Base-by-base conservation (phyloP, 2,888 invertebrate genomes). In the Oscheius sp. region DNA sequence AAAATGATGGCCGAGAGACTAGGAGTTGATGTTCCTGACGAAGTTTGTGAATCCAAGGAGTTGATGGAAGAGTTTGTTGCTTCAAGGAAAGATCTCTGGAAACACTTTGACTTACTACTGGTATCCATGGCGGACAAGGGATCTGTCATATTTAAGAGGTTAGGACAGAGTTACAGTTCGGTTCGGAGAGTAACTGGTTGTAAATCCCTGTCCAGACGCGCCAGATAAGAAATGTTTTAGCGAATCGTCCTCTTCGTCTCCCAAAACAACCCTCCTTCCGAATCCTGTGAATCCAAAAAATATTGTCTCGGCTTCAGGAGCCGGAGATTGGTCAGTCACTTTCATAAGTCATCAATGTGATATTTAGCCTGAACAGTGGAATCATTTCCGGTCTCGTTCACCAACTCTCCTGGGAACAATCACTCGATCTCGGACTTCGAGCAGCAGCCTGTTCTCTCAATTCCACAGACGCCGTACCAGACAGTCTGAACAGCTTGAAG, bases 261-360 rank as follows among this genome's bases (percentile, higher is more conserved):
- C 21, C 37, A 37, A 13, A 13, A 11, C 63, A 21, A 63, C 50
- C 5, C 11, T 65, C n/a, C 35, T 55, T 9, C 37, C 37, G 1
- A 32, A 51, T 35, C 68, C 60, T 70, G 47, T 62, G 71, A 55
- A 74, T 70, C 70, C 55, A 9, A 4, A 35, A 10, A 58, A 66
- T 73, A 70, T 87, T 58, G 79, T 86, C 32, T 87, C 86, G 0
- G 87, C 82, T 42, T 87, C 87, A 7, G 87, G 87, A 29, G 86
- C 87, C 13, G 87, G 87, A 0, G 87, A 87, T 73, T 78, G 80
- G 82, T 81, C 4, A 48, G 37, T 33, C 1, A 29, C 2, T 9
- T 48, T 47, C 0, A 60, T 59, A 21, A 21, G 21, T 21, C 21
- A 21, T 21, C 21, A 21, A 21, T 21, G 21, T 21, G 58, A 59